Base-by-base conservation (phyloP, 2,113 vertebrate species). In the Pteropus alecto region DNA sequence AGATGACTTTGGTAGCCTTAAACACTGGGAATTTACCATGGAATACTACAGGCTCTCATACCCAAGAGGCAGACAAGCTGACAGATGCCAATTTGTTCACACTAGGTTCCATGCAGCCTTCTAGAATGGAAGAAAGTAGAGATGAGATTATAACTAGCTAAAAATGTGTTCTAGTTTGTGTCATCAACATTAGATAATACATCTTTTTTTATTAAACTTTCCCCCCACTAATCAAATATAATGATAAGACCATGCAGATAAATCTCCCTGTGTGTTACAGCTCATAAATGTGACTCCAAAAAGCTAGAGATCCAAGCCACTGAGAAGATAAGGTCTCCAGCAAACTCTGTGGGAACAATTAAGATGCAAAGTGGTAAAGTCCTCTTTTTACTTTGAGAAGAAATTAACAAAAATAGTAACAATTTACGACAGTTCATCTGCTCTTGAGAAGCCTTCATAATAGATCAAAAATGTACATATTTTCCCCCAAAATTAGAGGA, bases 371-470 rank as follows among this genome's bases (percentile, higher is more conserved):
- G 48, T 82, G 19, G 35, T 51, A 51, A 94, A 48, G 11, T 33
- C n/a, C 1, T 15, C 28, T n/a, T 94, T 92, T 90, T 73, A 43
- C 24, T 85, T 63, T 61, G 54, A 96, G 71, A 90, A 96, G 35
- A 92, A 96, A 78, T 76, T 61, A 93, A 82, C 70, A 71, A 33
- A 94, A 96, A 95, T 73, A 95, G 70, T 84, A 90, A 81, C 58
- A 95, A 96, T 93, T 96, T 63, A 67, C 22, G 85, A 21, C 43
- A 63, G 12, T 87, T 96, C 41, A 92, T 83, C 35, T 93, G 58
- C 61, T 96, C 71, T 93, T 91, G 77, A 90, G 68, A 97, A 92
- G 58, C 7, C 19, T 93, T 97, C 83, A 96, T 58, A 93, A 65
- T 79, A 87, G 43, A 74, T 68, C 6, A 78, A 71, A 95, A 95